These are phyloP conservation scores for Bombylius major DNA, from an alignment of 2,888 invertebrate genomes.

Conservation along the genomic window DNA sequence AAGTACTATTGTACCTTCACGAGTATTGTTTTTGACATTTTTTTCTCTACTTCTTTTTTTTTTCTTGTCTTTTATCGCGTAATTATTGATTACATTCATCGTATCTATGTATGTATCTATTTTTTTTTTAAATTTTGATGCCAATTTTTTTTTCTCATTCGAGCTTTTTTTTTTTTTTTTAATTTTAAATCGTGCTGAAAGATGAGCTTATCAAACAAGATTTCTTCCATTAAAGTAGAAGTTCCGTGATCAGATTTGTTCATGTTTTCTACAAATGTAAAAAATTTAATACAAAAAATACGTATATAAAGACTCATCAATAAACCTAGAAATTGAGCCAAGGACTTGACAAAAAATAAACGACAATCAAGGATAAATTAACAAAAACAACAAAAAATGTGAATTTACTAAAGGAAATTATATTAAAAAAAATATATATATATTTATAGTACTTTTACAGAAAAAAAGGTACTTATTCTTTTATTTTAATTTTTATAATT, in stretches of 20 bases:
- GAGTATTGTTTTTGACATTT: no score
- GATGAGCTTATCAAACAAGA: neutral
- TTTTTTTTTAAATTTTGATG: neutral
- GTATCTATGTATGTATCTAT: neutral
- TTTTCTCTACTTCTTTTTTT: no score
- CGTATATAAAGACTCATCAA: no score
- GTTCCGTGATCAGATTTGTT: neutral
- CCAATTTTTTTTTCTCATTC: neutral
- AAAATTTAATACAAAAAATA: no score
- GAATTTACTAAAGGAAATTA: no score
- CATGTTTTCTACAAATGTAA: neutral
- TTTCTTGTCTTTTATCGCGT: neutral
- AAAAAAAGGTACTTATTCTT: no score
- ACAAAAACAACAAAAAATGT: no score
- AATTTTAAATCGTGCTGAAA: neutral
- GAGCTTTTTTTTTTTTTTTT: neutral
- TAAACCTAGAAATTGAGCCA: neutral
- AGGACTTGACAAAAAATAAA: neutral
- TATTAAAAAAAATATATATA: no score
- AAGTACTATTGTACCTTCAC: no score
- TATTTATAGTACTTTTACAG: no score
- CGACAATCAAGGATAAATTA: no score
- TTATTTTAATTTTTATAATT: no score
- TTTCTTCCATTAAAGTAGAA: neutral
- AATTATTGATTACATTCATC: neutral